These are phyloP conservation scores for Euleptes europaea DNA, from an alignment of 2,113 vertebrate genomes.

Conservation along the genomic window DNA sequence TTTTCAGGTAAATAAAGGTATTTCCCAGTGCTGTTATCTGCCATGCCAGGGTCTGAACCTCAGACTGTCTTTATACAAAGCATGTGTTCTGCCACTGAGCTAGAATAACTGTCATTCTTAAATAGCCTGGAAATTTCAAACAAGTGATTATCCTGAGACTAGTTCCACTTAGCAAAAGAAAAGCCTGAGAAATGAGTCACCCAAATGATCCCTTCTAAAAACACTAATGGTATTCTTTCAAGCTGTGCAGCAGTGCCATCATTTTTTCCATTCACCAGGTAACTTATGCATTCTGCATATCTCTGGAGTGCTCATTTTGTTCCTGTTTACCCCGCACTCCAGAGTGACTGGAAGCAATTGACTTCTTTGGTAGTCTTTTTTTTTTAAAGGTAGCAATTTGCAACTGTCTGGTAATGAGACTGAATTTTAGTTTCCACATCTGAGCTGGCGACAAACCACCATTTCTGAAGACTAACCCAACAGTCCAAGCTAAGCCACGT, in stretches of 20 bases:
- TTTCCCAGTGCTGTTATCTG: no score
- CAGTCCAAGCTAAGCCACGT: slow-evolving; percentile 34
- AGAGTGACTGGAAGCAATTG: slow-evolving; percentile 28
- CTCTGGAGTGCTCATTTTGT: slow-evolving; percentile 2
- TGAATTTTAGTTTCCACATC: slow-evolving; percentile 53
- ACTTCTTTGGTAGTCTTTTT: slow-evolving; percentile 15
- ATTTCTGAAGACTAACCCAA: slow-evolving; percentile 56
- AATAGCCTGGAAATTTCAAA: background rate
- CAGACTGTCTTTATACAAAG: no score
- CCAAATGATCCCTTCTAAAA: background rate
- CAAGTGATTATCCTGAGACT: no score
- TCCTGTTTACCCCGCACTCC: slow-evolving; percentile 25
- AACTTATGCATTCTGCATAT: slow-evolving; percentile 10
- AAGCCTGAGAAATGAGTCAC: no score
- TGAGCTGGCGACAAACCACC: slow-evolving; percentile 55
- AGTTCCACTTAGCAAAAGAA: no score
- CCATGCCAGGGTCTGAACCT: no score
- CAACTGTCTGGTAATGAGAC: slow-evolving; percentile 32
- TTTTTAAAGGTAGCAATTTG: slow-evolving; percentile 46
- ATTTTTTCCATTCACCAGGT: rapidly evolving
- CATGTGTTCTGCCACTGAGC: no score
- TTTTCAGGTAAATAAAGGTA: no score
- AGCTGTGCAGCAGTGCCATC: background rate
- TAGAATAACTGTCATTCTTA: background rate
- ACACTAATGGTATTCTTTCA: background rate